phyloP scores from a whole-genome alignment of 2,888 invertebrate genomes.

The Clostera curtula region DNA sequence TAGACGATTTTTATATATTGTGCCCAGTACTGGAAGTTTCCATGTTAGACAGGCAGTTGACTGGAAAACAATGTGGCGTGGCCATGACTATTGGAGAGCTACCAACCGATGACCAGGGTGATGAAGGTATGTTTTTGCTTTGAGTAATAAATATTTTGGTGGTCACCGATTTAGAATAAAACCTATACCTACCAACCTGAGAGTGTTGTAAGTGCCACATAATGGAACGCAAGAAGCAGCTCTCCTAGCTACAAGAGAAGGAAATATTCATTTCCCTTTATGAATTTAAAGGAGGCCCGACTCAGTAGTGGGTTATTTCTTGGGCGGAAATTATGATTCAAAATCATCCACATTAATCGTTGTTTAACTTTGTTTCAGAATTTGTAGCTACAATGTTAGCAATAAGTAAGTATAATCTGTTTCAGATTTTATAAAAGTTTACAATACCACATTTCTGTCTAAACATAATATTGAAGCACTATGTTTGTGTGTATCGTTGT shows the following conservation, averaged over 20 bases:
- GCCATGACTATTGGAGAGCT: slow-evolving; percentile 80
- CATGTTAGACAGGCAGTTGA: slow-evolving; percentile 77
- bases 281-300: too few relatives aligned
- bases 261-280: too few relatives aligned
- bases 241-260: too few relatives aligned
- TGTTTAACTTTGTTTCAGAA: slow-evolving; percentile 34
- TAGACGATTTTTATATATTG: slow-evolving; percentile 78
- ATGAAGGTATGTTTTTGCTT: slow-evolving; percentile 30
- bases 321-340: neutral
- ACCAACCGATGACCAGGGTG: slow-evolving; percentile 50
- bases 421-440: neutral
- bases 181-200: too few relatives aligned
- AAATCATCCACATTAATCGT: neutral
- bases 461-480: too few relatives aligned
- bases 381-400: slow-evolving; percentile 30
- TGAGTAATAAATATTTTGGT: neutral
- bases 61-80: slow-evolving; percentile 74
- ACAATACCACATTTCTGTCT: too few relatives aligned
- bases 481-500: too few relatives aligned
- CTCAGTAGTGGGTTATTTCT: too few relatives aligned
- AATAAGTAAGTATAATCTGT: slow-evolving; percentile 36
- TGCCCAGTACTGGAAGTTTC: slow-evolving; percentile 79
- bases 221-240: too few relatives aligned
- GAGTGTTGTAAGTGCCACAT: too few relatives aligned
- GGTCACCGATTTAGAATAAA: too few relatives aligned